Base-by-base conservation (phyloP, 1,140 invertebrate species). In the Rhizoglyphus robini region DNA sequence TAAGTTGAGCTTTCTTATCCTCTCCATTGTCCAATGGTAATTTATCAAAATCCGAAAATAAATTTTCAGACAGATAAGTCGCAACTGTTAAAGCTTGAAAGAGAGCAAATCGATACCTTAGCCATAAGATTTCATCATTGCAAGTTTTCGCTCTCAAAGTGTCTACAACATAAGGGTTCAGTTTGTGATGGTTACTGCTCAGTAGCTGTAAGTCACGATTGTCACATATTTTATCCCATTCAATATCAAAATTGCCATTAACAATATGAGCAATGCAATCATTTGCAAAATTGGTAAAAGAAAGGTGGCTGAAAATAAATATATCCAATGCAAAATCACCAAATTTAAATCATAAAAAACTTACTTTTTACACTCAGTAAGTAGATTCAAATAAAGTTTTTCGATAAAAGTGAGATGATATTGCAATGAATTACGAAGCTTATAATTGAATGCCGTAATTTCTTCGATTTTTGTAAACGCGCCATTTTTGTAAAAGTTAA, bases 401-500 rank as follows among this genome's bases (percentile, higher is more conserved):
- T 94, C 90, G 23, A 87, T 81, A 1, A 83, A 84, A 20, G 84
- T 83, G 66, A 81, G 79, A 8, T 84, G 83, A 75, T 86, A 86
- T 76, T 93, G 88, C 54, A 90, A 77, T 65, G 91, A 94, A 71
- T 86, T 84, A 66, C 87, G 84, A 36, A 96, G 75, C 64, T 85
- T 79, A 72, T 88, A 83, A 70, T 85, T 81, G 72, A 93, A 88
- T 71, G 88, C 84, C 65, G 90, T 83, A 75, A 96, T 89, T 75
- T 96, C 90, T 69, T 87, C 71, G 69, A 78, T 76, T 80, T 94
- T 93, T 61, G 86, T 82, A 78, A 95, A 95, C 41, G 90, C 91
- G 15, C 91, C 92, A 76, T 85, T 95, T 73, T 93, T 93, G 75
- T 95, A 96, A 2, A 88, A 88, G 72, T 88, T 85, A 27, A 90